These are phyloP conservation scores for Drosophila emarginata DNA, from an alignment of 2,888 invertebrate species.

Conservation along the genomic window DNA sequence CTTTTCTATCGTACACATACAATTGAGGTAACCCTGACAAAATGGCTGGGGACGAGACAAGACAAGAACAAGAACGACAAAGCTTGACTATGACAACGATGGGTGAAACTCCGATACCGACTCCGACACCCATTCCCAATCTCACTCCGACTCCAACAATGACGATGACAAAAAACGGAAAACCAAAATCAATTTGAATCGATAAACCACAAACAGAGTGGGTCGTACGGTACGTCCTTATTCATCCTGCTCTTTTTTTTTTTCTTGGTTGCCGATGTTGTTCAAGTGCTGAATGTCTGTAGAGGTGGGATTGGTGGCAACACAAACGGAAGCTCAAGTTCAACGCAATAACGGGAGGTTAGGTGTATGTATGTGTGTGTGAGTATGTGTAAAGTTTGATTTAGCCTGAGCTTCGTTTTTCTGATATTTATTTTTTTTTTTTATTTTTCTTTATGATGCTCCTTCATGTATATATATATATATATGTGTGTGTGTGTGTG, in stretches of 20 bases:
- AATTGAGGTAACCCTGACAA: conserved; percentile 40
- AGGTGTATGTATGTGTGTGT: conserved; percentile 3
- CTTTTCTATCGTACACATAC: conserved; percentile 38
- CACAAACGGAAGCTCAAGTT: conserved; percentile 23
- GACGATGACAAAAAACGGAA: conserved; percentile 42
- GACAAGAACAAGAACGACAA: not conserved
- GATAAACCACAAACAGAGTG: conserved; percentile 68
- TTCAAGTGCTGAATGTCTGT: not conserved
- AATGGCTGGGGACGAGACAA: conserved; percentile 18
- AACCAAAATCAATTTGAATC: conserved; percentile 72
- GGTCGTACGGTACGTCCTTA: conserved; percentile 30
- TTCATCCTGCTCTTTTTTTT: conserved; percentile 1
- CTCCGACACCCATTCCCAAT: too few species aligned
- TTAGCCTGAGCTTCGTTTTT: conserved; percentile 38
- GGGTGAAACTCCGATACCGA: not conserved
- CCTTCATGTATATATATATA: not conserved
- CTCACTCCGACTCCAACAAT: not conserved
- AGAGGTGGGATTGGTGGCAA: not conserved
- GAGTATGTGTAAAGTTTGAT: conserved; percentile 55
- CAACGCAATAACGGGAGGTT: conserved; percentile 35
- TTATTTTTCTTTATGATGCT: conserved; percentile 38
- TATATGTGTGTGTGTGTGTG: conserved; percentile 21
- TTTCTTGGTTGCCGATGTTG: conserved; percentile 2
- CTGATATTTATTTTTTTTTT: not conserved
- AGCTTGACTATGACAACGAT: conserved; percentile 52